Evolutionary conservation across 2,888 invertebrate species (phyloP), one percentile per base, ranked within the genome.

Genomic region (Drosophila neonasuta): DNA sequence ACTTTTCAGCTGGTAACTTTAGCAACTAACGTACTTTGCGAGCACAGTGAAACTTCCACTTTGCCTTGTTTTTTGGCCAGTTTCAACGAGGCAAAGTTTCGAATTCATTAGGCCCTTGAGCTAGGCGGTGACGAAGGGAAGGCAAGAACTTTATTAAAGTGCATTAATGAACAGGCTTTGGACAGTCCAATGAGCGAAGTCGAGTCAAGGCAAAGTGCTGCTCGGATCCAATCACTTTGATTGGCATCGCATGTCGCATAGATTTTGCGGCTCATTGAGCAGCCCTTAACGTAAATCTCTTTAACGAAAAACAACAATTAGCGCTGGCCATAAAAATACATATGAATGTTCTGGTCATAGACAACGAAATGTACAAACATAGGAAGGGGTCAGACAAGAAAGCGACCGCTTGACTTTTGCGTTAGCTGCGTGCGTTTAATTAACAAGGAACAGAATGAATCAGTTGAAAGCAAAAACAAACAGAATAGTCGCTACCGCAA

Each of bases 241-340:
- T 80, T 80, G 80, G 80, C 80, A 77, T 80, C 84, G 76, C 84
- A 79, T 80, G 80, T 80, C 84, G 79, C 80, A 79, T 79, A 77
- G 77, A 81, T 81, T 84, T 84, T 71, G 64, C 72, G 71, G 81
- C 77, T 79, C 84, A 81, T 81, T 81, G 77, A 67, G 39, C 61
- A 45, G 48, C 56, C 8, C 39, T n/a, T 15, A 36, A 13, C 34
- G 44, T 52, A 63, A 24, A 60, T 55, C 57, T 24, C 13, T n/a
- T 29, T 42, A 56, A 61, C 62, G 39, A 62, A 60, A 59, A 61
- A 79, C 68, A 80, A 56, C 81, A 81, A 81, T 81, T 84, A 81
- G 77, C 68, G 48, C 34, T 68, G 75, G 32, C 74, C 67, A 77
- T 81, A 75, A 84, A 75, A 79, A 81, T 73, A 79, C 72, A 80